Evolutionary conservation across 2,797 vertebrate species (phyloP), one percentile per base, ranked within the genome.

Genomic region (Uromys caudimaculatus): DNA sequence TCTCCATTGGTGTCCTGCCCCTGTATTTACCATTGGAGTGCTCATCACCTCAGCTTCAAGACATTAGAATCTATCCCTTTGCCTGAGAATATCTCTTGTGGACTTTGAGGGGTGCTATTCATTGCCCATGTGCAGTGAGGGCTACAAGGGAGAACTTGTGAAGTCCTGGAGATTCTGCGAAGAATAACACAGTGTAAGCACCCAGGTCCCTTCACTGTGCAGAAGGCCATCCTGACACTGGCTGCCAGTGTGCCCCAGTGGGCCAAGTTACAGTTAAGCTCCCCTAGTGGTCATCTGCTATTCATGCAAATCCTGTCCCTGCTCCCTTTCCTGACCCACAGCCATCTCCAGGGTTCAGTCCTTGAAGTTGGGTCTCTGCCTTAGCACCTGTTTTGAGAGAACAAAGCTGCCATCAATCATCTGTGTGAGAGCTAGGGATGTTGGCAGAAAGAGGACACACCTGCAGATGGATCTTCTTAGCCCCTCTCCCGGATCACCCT

Each of bases 401-500:
- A 81, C 73, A 95, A 21, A 58, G 0, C 10, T 38, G 85, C 1
- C 32, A 5, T 11, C 7, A 1, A 13, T 27, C 10, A 47, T 4
- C 85, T 73, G 7, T 73, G 64, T 56, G 35, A 12, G 78, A 16
- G 47, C 50, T 56, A 2, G 56, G 44, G 54, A 23, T 8, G 24
- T 67, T 62, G 83, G 35, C 67, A 64, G 89, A 21, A 60, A 38
- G 27, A 10, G 54, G 50, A 41, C 52, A 77, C 23, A 38, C 75
- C 44, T 73, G 6, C 13, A 23, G 52, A 10, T 24, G n/a, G 0
- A 13, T 19, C 90, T 67, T 75, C 16, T 86, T 1, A 32, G 24
- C 0, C 10, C 38, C 7, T 41, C 3, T 21, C 17, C 1, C 23
- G 6, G 35, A 60, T 27, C 6, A 0, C 13, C 35, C 47, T 14